Base-by-base conservation (phyloP, 2,797 vertebrate genomes). In the Oophaga sylvatica region DNA sequence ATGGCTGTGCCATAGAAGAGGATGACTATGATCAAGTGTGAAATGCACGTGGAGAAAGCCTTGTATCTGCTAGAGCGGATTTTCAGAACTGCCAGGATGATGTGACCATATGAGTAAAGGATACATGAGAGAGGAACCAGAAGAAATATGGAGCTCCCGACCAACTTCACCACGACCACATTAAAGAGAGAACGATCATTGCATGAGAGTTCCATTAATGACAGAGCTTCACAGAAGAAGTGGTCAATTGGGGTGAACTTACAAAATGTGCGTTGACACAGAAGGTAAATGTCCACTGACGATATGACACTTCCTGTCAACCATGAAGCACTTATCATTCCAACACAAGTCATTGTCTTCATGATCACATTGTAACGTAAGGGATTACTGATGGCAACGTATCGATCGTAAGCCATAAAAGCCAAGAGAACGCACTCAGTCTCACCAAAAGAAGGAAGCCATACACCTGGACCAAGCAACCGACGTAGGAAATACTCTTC, bases 331-430 rank as follows among this genome's bases (percentile, higher is more conserved):
- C 20, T 20, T 20, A 85, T 85, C 71, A 85, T 60, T 9, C 26
- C 45, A 6, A 85, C 22, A 62, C 57, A 80, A 41, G 19, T 20
- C 19, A 10, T 17, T 41, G 78, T 87, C 11, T 73, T 81, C 56
- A 87, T 87, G 26, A 87, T 62, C 12, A 56, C 22, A 48, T 19
- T 59, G 41, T 87, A 87, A 48, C 41, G n/a, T 16, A 87, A 68
- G 6, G 85, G 84, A 8, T 80, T 80, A 5, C 85, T 56, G 56
- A 86, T 86, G 16, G 85, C 85, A 9, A 80, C 31, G 12, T 70
- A 68, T 59, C 85, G 65, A 26, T 86, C 85, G 20, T 71, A 80
- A 57, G 85, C 85, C 85, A 86, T 86, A 15, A 86, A 68, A n/a
- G 77, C 85, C 77, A 86, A 35, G 12, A 86, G 29, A 12, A 80